A percentile compares a stretch with the other conserved stretches of the same genome.
Evolutionary conservation across 2,888 invertebrate genomes (phyloP).

Genomic region (Drosophila kanekoi): DNA sequence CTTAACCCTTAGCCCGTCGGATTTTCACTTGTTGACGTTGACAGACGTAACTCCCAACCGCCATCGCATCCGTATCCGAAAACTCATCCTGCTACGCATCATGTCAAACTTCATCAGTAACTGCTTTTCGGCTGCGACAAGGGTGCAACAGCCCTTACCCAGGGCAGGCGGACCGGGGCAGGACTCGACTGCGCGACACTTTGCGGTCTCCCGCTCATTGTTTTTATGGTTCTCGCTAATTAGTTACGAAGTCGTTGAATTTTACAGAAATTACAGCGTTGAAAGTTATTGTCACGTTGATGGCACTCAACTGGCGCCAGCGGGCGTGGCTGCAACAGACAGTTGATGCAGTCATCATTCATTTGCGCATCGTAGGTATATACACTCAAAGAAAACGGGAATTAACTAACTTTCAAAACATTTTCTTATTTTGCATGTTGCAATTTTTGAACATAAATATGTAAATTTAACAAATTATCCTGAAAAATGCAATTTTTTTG

Average conservation of each 20-base stretch:
- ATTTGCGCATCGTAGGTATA: conserved; percentile 4
- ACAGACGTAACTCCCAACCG: conserved; percentile 17
- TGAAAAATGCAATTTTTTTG: no score
- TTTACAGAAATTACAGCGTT: conserved; percentile 71
- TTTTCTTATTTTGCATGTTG: no score
- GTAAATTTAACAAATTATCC: no score
- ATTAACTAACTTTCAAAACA: no score
- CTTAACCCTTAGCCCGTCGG: conserved; percentile 19
- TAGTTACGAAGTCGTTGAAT: conserved; percentile 83
- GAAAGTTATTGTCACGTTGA: conserved; percentile 59
- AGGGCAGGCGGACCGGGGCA: neutral
- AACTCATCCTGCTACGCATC: conserved; percentile 46
- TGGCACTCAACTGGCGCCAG: conserved; percentile 34
- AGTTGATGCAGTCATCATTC: conserved; percentile 56
- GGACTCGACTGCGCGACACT: conserved; percentile 5
- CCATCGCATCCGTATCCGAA: conserved; percentile 27
- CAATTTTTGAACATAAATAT: no score
- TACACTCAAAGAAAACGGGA: no score
- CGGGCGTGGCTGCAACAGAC: conserved; percentile 8
- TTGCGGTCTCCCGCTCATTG: conserved; percentile 67
- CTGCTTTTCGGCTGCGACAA: conserved; percentile 24
- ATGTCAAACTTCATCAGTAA: conserved; percentile 76
- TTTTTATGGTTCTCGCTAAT: conserved; percentile 83
- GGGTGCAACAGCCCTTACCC: conserved; percentile 29
- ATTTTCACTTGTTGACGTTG: conserved; percentile 75